Evolutionary conservation across 1,140 invertebrate genomes (phyloP), one percentile per base, ranked within the genome.

Genomic region (Frieseomelitta varia): DNA sequence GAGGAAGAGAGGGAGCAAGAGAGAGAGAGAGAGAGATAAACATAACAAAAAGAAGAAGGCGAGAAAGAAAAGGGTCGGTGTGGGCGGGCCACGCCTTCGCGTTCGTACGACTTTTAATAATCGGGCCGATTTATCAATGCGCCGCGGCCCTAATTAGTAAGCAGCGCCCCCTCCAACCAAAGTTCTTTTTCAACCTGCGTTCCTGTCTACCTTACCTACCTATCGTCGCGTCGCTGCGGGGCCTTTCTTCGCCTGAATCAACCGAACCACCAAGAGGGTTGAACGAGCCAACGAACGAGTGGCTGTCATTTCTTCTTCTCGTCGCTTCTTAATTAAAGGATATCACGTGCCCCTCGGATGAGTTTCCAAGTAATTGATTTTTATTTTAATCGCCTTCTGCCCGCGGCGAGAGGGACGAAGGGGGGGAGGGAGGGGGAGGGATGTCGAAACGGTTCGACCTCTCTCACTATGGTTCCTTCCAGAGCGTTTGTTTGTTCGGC

Each of bases 71-170:
- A 83, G 74, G 75, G 53, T 79, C 55, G 39, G 81, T 19, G 81
- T 84, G 67, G 81, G 81, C 81, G 81, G 39, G 81, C 76, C 81
- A 84, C 81, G 76, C 81, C 76, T 79, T 84, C 55, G 61, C 75
- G 65, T 71, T 76, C 76, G 75, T 79, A 79, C 55, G 81, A 79
- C 75, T 84, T 84, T 84, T 84, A 84, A 84, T 84, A 84, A 84
- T 84, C 81, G 81, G 67, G 55, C 65, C 81, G 81, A 84, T 84
- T 84, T 84, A 84, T 84, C 81, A 84, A 79, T 79, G 75, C 53
- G 68, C 81, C 81, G 74, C 74, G 76, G 81, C 81, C 75, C 75
- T 84, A 84, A 84, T 84, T 84, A 84, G 81, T 72, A 63, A 79
- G 65, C 81, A 71, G 81, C 65, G 2, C 12, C 27, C 39, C 39